Base-by-base conservation (phyloP, 2,888 invertebrate genomes). In the Tanypteryx hageni region DNA sequence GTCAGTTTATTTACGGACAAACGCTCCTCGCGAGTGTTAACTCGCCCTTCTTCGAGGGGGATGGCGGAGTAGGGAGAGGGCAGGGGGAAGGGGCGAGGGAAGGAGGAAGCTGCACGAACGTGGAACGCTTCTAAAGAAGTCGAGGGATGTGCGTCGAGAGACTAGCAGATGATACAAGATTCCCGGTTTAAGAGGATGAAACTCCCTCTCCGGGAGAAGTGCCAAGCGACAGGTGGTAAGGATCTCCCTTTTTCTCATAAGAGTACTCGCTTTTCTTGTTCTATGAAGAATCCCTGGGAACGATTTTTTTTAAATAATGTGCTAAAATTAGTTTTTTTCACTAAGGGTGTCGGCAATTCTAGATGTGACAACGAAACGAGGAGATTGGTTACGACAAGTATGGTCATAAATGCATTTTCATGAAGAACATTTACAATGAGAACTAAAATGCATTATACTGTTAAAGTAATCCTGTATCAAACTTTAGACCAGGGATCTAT, bases 1-100 rank as follows among this genome's bases (percentile, higher is more conserved):
- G 76, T 76, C 76, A 27, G 76, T 76, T 76, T 76, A 76, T 76
- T 76, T 76, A 76, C 76, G 76, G 76, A 76, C 76, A 76, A 76
- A 76, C 76, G 76, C 76, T 27, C 27, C 76, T 76, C 22, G 18
- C 61, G 76, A 76, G 76, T 22, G 76, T 76, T 76, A 76, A 76
- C 76, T 76, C 76, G 22, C 14, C 4, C 18, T 44, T 44, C 44
- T 44, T 44, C 44, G 44, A 44, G 44, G 44, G 5, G 44, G 44
- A n/a, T n/a, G n/a, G n/a, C n/a, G n/a, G n/a, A n/a, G 44, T 3
- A 44, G 44, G 44, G 44, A 3, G 44, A 44, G 44, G 44, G 44
- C 1, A 3, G 3, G 44, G 44, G 44, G 1, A 44, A 5, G 44
- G 5, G 5, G 44, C 2, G 76, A 76, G 18, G 18, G 68, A 68